Percentiles rank a stretch among this genome's conserved stretches.
These are phyloP conservation scores for Drosophila nebulosa DNA, from an alignment of 1,140 invertebrate species.

Conservation along the genomic window DNA sequence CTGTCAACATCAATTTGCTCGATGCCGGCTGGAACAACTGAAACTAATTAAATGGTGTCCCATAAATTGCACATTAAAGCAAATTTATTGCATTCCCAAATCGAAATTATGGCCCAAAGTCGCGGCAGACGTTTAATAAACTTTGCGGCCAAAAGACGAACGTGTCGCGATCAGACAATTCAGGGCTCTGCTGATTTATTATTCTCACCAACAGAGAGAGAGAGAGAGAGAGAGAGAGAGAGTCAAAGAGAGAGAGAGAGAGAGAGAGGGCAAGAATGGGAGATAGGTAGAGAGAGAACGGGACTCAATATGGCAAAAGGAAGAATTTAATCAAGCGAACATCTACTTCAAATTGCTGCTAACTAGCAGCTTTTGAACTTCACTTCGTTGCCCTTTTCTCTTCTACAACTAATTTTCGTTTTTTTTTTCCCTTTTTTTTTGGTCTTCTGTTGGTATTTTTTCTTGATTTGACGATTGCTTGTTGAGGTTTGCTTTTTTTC, in stretches of 20 bases:
- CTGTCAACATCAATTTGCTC: constrained; percentile 78
- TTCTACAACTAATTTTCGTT: background rate
- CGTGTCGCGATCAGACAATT: constrained; percentile 65
- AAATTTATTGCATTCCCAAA: constrained; percentile 79
- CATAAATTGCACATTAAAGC: constrained; percentile 80
- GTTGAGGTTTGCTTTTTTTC: constrained; percentile 2
- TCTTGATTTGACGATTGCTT: constrained; percentile 34
- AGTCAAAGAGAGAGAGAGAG: background rate
- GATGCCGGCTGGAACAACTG: constrained; percentile 41
- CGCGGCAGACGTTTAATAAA: constrained; percentile 75
- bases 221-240: too few relatives aligned
- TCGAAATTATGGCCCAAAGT: constrained; percentile 77
- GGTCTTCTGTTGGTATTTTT: constrained; percentile 4
- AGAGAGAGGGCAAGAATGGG: background rate
- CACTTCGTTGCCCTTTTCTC: background rate
- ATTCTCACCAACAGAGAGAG: constrained; percentile 3
- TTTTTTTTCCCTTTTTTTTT: background rate
- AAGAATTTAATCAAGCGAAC: constrained; percentile 37
- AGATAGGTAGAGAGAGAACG: background rate
- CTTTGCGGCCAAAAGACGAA: constrained; percentile 55
- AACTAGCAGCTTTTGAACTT: constrained; percentile 20
- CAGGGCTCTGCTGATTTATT: constrained; percentile 61
- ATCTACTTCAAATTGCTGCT: constrained; percentile 9
- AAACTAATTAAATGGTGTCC: constrained; percentile 81
- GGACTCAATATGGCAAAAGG: background rate